Percentiles rank a stretch among this genome's conserved stretches.
Conservation (phyloP, 2,113 vertebrate species). For the Elgaria multicarinata region DNA sequence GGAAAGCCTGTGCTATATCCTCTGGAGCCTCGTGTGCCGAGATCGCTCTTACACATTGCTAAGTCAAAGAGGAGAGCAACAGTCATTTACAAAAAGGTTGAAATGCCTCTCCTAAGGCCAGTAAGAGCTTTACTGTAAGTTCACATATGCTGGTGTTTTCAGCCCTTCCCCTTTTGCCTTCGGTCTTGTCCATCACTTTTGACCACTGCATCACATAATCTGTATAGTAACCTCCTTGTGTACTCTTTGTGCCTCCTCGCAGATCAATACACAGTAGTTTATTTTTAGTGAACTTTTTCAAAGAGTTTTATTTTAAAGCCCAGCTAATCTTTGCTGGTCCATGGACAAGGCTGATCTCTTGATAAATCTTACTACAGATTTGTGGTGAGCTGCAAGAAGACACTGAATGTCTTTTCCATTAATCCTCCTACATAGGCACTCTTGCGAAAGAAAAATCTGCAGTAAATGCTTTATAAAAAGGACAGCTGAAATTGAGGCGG, state of each 20-base stretch:
- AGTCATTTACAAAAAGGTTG: too few species aligned
- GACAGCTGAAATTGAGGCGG: slow-evolving; percentile 11
- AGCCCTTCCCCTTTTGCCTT: too few species aligned
- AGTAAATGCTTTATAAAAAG: slow-evolving; percentile 23
- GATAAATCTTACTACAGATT: slow-evolving; percentile 75
- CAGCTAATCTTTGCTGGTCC: slow-evolving; percentile 73
- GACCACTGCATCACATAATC: not conserved
- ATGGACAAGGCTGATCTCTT: slow-evolving; percentile 72
- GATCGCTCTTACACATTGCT: not conserved
- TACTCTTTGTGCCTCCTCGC: slow-evolving; percentile 55
- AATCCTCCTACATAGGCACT: slow-evolving; percentile 69
- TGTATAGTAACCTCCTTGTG: slow-evolving; percentile 50
- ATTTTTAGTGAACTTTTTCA: slow-evolving; percentile 72
- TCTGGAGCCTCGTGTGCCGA: not conserved
- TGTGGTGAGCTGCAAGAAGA: slow-evolving; percentile 69
- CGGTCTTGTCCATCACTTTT: too few species aligned
- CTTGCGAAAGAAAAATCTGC: slow-evolving; percentile 25
- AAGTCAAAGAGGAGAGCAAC: not conserved
- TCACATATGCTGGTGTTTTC: too few species aligned
- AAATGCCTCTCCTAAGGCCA: too few species aligned
- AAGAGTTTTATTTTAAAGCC: slow-evolving; percentile 78
- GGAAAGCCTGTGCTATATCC: not conserved
- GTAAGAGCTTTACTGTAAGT: too few species aligned
- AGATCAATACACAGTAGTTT: slow-evolving; percentile 59
- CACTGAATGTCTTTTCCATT: slow-evolving; percentile 68